Base-by-base conservation (phyloP, 2,888 invertebrate genomes). In the Watsonalla binaria region DNA sequence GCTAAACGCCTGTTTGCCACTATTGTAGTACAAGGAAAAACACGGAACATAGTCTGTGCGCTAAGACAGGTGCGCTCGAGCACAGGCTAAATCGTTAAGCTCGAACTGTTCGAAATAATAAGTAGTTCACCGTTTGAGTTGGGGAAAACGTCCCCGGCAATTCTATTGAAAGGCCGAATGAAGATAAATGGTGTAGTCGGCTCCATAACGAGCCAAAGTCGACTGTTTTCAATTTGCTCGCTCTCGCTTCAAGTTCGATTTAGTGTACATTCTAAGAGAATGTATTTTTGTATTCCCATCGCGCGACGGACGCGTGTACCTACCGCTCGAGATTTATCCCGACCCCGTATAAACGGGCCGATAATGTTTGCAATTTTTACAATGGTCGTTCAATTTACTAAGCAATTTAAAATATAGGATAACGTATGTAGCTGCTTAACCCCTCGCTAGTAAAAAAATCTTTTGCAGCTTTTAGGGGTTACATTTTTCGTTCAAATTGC, bases 171-270 rank as follows among this genome's bases (percentile, higher is more conserved):
- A 84, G 82, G 77, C 82, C 80, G 85, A 88, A 89, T 88, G 84
- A 87, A 87, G 90, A 90, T 86, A 90, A 89, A 89, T 88, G 88
- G 83, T 77, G 67, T 68, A 86, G 74, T 78, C 82, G 82, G 80
- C 78, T 82, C 78, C 77, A 80, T 89, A 90, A 90, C 89, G 87
- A 90, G 87, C 75, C 78, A 68, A 77, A 83, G 76, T 84, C 84
- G 82, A 85, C 86, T 89, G 89, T 86, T 90, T 88, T 87, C 89
- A 88, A 88, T 90, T 90, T 86, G 80, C 78, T 76, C 72, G 72
- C 63, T 65, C 73, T 59, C 65, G 68, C 72, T 79, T 76, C 74
- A 74, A 71, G 71, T 79, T 80, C 80, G 82, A 84, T 86, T 85
- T 82, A 74, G 82, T 82, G 78, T 82, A 74, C 83, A 80, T 78